Base-by-base conservation (phyloP, 2,113 vertebrate species). In the Melanerpes formicivorus region DNA sequence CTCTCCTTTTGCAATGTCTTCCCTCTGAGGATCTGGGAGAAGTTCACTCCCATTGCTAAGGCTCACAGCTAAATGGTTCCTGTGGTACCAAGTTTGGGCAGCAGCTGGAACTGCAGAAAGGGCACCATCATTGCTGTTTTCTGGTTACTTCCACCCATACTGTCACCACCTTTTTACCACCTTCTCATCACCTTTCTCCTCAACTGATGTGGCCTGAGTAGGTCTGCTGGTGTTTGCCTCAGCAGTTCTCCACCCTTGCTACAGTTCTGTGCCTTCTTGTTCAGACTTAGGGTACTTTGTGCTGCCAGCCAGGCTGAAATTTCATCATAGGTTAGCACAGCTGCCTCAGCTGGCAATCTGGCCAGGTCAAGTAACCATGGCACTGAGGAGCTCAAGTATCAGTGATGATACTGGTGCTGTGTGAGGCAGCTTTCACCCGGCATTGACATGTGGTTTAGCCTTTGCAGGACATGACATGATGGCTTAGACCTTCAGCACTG, bases 401-500 rank as follows among this genome's bases (percentile, higher is more conserved):
- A 3, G 22, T 6, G 37, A 32, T 65, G 15, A 4, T 34, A 15
- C 32, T 23, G 17, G 44, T 37, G 64, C 65, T 5, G 2, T 5
- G 2, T 40, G 22, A 9, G 62, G 8, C 21, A 26, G 75, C 80
- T 48, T 58, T 23, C 3, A 1, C 40, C 56, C 84, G 34, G 76
- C 26, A 2, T 23, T 37, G 77, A 9, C 0, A 0, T 4, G 44
- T 40, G 66, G 11, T 55, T 76, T 48, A 46, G 60, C 59, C 12
- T 44, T 48, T 9, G 34, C 18, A 2, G 10, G 10, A 32, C 14
- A 0, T n/a, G 73, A 4, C n/a, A 5, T 0, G 0, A 10, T 17
- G 63, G 3, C 34, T 75, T 29, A 40, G 79, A 48, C 50, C 76
- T n/a, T 55, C 50, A 18, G 52, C 71, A 1, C 1, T 9, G 65